phyloP scores from a whole-genome alignment of 2,797 vertebrate species.

The Hoplostethus atlanticus region DNA sequence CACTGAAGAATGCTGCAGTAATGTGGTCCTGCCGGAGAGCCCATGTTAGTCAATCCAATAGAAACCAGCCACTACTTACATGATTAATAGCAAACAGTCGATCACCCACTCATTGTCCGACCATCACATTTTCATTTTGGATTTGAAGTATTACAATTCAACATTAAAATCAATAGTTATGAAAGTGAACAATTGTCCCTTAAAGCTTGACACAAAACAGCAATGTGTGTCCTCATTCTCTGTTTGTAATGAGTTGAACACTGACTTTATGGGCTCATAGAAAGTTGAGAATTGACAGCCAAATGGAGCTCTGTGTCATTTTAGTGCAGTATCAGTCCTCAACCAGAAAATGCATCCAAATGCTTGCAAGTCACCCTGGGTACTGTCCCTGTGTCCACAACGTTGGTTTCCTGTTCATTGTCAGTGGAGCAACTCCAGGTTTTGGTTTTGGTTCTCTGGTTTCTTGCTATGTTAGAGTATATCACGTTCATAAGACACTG shows the following conservation, averaged over 20 bases:
- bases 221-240: background rate
- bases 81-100: background rate
- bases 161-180: background rate
- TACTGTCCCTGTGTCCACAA: background rate
- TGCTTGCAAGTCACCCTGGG: background rate
- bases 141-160: background rate
- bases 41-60: background rate
- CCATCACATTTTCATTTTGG: constrained; percentile 3
- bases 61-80: constrained; percentile 11
- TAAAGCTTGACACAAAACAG: background rate
- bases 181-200: background rate
- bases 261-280: background rate
- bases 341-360: background rate
- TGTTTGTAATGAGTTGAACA: background rate
- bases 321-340: background rate
- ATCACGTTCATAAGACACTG: background rate
- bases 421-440: constrained; percentile 1
- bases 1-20: constrained; percentile 47
- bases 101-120: background rate
- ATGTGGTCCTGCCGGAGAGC: constrained; percentile 25
- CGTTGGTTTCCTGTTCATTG: background rate
- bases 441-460: background rate
- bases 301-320: background rate
- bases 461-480: background rate
- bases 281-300: background rate